Evolutionary conservation across 2,797 vertebrate species (phyloP).

Genomic region (Melanotaenia nigrans): DNA sequence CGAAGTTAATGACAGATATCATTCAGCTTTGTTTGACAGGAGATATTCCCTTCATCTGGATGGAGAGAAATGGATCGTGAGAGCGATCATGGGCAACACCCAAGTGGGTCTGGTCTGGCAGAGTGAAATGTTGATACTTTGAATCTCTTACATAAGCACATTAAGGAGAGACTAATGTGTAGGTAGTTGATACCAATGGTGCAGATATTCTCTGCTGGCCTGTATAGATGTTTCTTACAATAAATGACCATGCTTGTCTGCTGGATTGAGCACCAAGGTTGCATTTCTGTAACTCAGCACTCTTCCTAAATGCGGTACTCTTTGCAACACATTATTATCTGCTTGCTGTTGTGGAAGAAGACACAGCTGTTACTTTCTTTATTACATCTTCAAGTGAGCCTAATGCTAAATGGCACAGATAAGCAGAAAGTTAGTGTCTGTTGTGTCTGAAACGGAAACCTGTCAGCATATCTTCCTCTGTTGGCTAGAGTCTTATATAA

Average conservation of each 20-base stretch:
- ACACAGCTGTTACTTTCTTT: neutral
- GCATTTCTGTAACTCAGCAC: neutral
- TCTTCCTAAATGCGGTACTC: conserved; percentile 8
- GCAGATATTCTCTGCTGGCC: conserved; percentile 16
- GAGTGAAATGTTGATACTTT: conserved; percentile 55
- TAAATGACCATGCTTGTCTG: conserved; percentile 14
- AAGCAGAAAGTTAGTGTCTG: neutral
- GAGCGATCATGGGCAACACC: conserved; percentile 47
- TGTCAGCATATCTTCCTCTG: neutral
- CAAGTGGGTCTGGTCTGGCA: conserved; percentile 30
- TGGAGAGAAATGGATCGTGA: conserved; percentile 52
- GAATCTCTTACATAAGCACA: conserved; percentile 63
- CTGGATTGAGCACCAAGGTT: neutral
- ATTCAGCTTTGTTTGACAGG: conserved; percentile 66
- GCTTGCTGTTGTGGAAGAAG: neutral
- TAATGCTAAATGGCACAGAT: neutral
- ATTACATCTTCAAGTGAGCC: too few relatives aligned
- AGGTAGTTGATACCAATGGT: conserved; percentile 43
- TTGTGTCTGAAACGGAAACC: neutral
- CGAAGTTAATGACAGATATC: conserved; percentile 54
- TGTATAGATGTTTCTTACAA: conserved; percentile 27
- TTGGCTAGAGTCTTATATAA: neutral
- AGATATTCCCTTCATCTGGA: conserved; percentile 34
- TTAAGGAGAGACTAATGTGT: conserved; percentile 46
- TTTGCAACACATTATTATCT: conserved; percentile 12